Conservation (phyloP, 2,888 invertebrate genomes). For the Dendrolimus houi region DNA sequence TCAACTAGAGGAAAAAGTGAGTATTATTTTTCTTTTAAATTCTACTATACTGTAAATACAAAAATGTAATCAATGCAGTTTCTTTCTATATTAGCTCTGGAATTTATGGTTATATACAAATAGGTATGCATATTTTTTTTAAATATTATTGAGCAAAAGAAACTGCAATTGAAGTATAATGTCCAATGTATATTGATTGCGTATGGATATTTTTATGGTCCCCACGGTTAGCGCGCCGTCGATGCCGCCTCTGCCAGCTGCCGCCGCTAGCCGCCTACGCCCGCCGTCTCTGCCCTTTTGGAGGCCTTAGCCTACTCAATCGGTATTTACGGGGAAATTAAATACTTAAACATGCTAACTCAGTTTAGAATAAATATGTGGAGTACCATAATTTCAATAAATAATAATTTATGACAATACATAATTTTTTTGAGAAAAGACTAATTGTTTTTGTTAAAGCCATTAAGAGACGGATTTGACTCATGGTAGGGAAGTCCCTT, state of each 20-base stretch:
- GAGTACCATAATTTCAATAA: neutral
- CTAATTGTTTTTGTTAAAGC: slow-evolving; percentile 27
- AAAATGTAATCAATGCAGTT: slow-evolving; percentile 73
- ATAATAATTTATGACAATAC: neutral
- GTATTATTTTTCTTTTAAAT: slow-evolving; percentile 23
- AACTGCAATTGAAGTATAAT: slow-evolving; percentile 68
- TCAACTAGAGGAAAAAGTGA: slow-evolving; percentile 96
- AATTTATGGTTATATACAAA: slow-evolving; percentile 13
- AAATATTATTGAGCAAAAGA: slow-evolving; percentile 28
- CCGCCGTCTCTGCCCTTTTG: slow-evolving; percentile 61
- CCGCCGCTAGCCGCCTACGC: slow-evolving; percentile 52
- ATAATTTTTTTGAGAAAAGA: slow-evolving; percentile 1
- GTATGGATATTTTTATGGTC: slow-evolving; percentile 76
- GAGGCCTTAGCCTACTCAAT: slow-evolving; percentile 73
- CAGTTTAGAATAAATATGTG: slow-evolving; percentile 32
- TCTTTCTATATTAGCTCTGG: slow-evolving; percentile 37
- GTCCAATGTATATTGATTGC: slow-evolving; percentile 73
- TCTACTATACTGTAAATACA: slow-evolving; percentile 28
- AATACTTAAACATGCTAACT: slow-evolving; percentile 68
- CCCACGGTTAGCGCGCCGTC: slow-evolving; percentile 70
- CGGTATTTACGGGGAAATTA: slow-evolving; percentile 76
- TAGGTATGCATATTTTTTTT: neutral
- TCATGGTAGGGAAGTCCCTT: slow-evolving; percentile 63
- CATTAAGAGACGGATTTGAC: slow-evolving; percentile 61
- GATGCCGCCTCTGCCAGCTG: slow-evolving; percentile 51